Base-by-base conservation (phyloP, 2,113 vertebrate genomes). In the Panurus biarmicus region DNA sequence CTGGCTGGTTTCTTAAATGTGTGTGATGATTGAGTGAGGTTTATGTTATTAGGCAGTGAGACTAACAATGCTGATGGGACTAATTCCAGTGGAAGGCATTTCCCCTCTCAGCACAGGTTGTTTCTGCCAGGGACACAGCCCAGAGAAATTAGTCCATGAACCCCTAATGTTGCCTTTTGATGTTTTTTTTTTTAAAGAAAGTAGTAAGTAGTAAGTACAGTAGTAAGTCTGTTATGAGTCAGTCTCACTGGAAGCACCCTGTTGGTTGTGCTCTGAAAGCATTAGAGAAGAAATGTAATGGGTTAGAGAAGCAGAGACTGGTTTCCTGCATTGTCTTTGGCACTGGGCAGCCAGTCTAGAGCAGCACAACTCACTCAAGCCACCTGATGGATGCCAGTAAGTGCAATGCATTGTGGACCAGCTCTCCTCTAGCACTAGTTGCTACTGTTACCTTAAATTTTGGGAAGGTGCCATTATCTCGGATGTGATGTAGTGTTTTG, bases 101-200 rank as follows among this genome's bases (percentile, higher is more conserved):
- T 67, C 8, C 19, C 8, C 1, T 26, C 10, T 50, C 4, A 26
- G 58, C 47, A 36, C 9, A 29, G 33, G 29, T 60, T 58, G 70
- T 33, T 72, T 31, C 71, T 88, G 92, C 28, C 44, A 6, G 13
- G n/a, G 25, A 13, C 42, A n/a, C 14, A 64, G 18, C 12, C 24
- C 23, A 36, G 53, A 67, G 72, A 94, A 92, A 95, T 92, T 75
- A 90, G 80, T 84, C 75, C 83, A 44, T 88, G 61, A 64, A 8
- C 40, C 48, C 86, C 74, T 95, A 82, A 67, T 2, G 3, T 56
- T 90, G 77, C 47, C 85, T 96, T 90, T 90, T 64, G 50, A 71
- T 90, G 6, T 36, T 95, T 79, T 88, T 95, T 79, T 88, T 85
- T 94, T 5, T 3, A 47, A 88, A 88, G 36, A 60, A 66, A 95